Base-by-base conservation (phyloP, 2,888 invertebrate genomes). In the Coenonympha arcania region DNA sequence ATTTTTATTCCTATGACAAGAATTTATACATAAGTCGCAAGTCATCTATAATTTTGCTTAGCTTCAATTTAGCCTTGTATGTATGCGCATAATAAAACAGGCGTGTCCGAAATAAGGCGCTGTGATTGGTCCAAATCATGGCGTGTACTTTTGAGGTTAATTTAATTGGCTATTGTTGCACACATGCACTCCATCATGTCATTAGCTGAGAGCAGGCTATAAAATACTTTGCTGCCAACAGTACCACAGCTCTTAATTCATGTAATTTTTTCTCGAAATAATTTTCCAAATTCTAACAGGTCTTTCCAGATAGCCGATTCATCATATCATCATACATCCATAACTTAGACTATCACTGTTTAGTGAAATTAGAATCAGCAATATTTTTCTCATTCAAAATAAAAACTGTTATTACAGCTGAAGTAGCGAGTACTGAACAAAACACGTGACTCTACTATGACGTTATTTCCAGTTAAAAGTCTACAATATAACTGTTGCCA, bases 71-170 rank as follows among this genome's bases (percentile, higher is more conserved):
- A 2, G 2, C 16, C 26, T 41, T 11, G 28, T 28, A 6, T 18
- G 28, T 3, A 18, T 11, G 18, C 18, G 28, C 41, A 24, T 4
- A 41, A 41, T 28, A 43, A 46, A 26, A 26, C 24, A 22, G 30
- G 48, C 44, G 45, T 52, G 54, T 52, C 52, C 41, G 15, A 33
- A 42, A 47, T 19, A 19, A 43, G n/a, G 28, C n/a, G 8, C 28
- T 48, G 41, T 22, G 37, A 54, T 54, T 54, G 54, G 54, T 42
- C 28, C 26, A 51, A 33, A 16, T 45, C 18, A 34, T 50, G 34
- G 40, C 36, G 40, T 24, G 33, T 31, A 42, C 31, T 9, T 33
- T 41, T 28, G 26, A 28, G 41, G 28, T 41, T 41, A 28, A 11
- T 28, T 18, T 8, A 26, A 28, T 26, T 28, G 11, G 16, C 24